phyloP scores from a whole-genome alignment of 2,888 invertebrate genomes.

The Mesoligia furuncula region DNA sequence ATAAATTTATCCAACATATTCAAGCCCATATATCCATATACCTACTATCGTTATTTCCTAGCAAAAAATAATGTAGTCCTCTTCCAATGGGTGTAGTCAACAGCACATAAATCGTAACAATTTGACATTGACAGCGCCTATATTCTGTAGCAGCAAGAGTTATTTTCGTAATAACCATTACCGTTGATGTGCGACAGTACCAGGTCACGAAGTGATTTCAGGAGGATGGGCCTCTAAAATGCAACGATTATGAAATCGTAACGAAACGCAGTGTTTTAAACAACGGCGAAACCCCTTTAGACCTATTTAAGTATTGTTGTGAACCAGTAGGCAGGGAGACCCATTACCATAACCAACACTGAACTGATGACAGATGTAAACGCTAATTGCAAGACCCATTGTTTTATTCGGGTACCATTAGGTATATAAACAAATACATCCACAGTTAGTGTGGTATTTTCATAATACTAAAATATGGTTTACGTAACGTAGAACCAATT shows the following conservation, averaged over 20 bases:
- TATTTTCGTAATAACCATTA: neutral
- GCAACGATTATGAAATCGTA: neutral
- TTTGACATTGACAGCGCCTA: neutral
- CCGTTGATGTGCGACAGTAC: neutral
- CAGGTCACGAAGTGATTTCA: neutral
- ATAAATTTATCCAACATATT: neutral
- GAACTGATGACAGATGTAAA: constrained; percentile 24
- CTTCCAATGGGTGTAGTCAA: neutral
- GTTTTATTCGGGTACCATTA: constrained; percentile 41
- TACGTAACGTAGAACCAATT: constrained; percentile 11
- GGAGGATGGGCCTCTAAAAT: neutral
- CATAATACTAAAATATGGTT: constrained; percentile 34
- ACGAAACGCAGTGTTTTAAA: neutral
- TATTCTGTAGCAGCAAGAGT: neutral
- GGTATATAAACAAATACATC: constrained; percentile 21
- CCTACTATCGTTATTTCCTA: neutral
- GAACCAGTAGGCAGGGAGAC: neutral
- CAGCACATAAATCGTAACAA: neutral
- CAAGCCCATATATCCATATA: no score
- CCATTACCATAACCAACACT: neutral
- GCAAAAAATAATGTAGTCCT: neutral
- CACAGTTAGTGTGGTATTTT: constrained; percentile 28
- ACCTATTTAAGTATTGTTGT: constrained; percentile 2
- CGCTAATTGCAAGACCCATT: constrained; percentile 23
- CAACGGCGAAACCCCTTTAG: neutral